Evolutionary conservation across 2,797 vertebrate genomes (phyloP).

Genomic region (Syngnathus acus): DNA sequence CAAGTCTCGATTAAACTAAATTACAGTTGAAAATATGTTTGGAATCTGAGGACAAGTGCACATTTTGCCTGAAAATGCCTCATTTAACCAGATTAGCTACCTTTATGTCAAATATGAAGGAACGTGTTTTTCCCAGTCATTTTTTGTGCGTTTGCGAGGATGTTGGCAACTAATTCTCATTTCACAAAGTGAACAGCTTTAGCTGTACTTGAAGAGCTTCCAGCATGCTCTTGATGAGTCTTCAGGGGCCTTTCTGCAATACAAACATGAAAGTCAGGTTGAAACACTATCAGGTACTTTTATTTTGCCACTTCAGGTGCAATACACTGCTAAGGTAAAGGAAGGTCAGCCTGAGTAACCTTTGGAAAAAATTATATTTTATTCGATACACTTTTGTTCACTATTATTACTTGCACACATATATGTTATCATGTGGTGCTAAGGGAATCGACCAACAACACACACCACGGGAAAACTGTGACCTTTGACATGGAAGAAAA

Average conservation of each 20-base stretch:
- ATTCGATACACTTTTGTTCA: not conserved
- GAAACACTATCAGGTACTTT: constrained; percentile 26
- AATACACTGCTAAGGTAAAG: constrained; percentile 42
- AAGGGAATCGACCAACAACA: not conserved
- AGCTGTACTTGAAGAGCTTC: not conserved
- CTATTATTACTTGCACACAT: not conserved
- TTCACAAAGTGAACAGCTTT: not conserved
- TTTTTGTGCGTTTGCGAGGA: not conserved
- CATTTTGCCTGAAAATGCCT: not conserved
- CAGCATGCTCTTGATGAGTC: constrained; percentile 9
- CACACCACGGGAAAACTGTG: not conserved
- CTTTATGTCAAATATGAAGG: not conserved
- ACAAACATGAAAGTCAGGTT: constrained; percentile 28
- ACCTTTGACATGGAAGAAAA: not conserved
- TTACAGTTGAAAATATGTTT: not conserved
- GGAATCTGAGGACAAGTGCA: not conserved
- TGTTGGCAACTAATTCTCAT: constrained; percentile 1
- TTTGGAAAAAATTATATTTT: not conserved
- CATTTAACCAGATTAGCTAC: not conserved
- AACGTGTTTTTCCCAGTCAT: not conserved
- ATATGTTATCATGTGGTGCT: not conserved
- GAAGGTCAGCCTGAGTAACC: constrained; percentile 44
- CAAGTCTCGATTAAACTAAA: not conserved
- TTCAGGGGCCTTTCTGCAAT: constrained; percentile 23
- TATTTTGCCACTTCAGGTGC: constrained; percentile 41